Percentiles rank a stretch among this genome's conserved stretches.
Conservation (phyloP, 2,113 vertebrate species). For the Cavia aperea region DNA sequence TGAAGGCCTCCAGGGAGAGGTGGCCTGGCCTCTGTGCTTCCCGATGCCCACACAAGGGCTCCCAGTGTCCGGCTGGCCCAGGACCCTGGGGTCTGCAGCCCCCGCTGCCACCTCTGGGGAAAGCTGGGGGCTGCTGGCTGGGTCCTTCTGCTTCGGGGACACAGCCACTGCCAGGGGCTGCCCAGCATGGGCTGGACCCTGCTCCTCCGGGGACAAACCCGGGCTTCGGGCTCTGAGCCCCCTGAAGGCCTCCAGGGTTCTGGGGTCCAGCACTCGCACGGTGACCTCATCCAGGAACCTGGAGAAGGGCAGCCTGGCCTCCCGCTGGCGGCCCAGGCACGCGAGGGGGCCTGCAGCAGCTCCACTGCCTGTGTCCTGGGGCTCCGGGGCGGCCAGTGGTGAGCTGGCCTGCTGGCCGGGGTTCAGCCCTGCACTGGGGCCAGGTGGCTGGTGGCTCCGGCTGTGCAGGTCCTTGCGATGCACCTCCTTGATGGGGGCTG, state of each 20-base stretch:
- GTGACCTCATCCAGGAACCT: conserved; percentile 92
- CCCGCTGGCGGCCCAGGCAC: conserved; percentile 72
- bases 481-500: conserved; percentile 72
- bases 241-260: conserved; percentile 74
- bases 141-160: background rate
- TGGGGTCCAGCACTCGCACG: conserved; percentile 82
- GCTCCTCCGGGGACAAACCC: conserved; percentile 46
- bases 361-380: conserved; percentile 66
- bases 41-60: rapidly evolving
- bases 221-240: conserved; percentile 61
- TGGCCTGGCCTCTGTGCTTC: rapidly evolving
- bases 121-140: conserved; percentile 68
- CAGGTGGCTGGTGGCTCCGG: conserved; percentile 57
- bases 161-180: background rate
- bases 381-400: conserved; percentile 58
- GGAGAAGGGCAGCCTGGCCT: conserved; percentile 87
- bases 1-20: background rate
- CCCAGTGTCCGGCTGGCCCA: background rate
- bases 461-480: conserved; percentile 61
- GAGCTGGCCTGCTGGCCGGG: conserved; percentile 44
- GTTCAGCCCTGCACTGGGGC: conserved; percentile 43
- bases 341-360: conserved; percentile 53
- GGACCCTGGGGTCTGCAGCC: background rate
- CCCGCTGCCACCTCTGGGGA: conserved; percentile 59
- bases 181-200: background rate